Base-by-base conservation (phyloP, 2,113 vertebrate genomes). In the Oriolus oriolus region DNA sequence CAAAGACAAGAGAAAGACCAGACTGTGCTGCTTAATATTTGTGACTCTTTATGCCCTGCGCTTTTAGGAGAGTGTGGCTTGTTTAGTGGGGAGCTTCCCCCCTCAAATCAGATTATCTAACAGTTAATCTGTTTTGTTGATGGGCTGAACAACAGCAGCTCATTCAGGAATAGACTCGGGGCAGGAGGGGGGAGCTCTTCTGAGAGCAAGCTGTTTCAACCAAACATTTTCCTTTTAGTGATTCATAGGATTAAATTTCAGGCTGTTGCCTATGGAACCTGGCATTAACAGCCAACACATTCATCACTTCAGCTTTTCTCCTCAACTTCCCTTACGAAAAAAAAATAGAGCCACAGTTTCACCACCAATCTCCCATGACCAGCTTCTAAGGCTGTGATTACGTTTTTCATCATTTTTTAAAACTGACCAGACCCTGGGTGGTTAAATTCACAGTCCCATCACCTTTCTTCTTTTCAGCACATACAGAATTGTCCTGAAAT, bases 121-220 rank as follows among this genome's bases (percentile, higher is more conserved):
- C 85, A 66, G 78, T 94, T 96, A 95, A 97, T 95, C 94, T 95
- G 87, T 90, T 94, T 74, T 95, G 89, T 71, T 68, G 89, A 45
- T 93, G 64, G 61, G 83, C 87, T 91, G 75, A 91, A 63, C 2
- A 13, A 27, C 81, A 83, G 91, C 78, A 74, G 81, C 81, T 95
- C 87, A 39, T 91, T 93, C 95, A 86, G 94, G 84, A 91, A 4
- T 78, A 90, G 78, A 15, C 56, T 90, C 2, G 0, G n/a, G 23
- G 52, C 1, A 6, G 88, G 74, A 84, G 37, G 31, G 37, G 81
- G 50, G 50, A 70, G 61, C 23, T 10, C 10, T 78, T 74, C 31
- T 31, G 78, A 71, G 20, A 82, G 71, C 91, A 95, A 88, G 82
- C 94, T 88, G 76, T 91, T 96, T 95, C 70, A 61, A 53, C 64